Base-by-base conservation (phyloP, 1,140 invertebrate species). In the Drosophila leontia region DNA sequence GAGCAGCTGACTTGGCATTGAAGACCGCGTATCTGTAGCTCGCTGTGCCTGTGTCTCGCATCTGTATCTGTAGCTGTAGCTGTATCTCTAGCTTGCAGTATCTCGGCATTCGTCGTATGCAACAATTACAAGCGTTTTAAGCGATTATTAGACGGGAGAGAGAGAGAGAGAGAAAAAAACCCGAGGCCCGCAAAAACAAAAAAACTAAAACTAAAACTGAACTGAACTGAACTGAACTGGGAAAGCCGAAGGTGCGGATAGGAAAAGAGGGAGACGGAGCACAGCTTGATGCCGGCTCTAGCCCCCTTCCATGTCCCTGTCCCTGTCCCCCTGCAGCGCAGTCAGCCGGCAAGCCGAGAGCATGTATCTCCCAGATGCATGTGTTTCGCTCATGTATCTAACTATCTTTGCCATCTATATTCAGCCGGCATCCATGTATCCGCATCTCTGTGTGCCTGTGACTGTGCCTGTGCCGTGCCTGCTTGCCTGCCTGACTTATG, bases 1-100 rank as follows among this genome's bases (percentile, higher is more conserved):
- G 81, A 77, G 84, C 80, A 80, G 80, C 69, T 80, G 85, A 87
- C 80, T 87, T 87, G 85, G 81, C 84, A 87, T 87, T 87, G 84
- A 88, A 59, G 72, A 64, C 60, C 58, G 17, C 61, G 58, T 72
- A 75, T 63, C 64, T 78, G 48, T 53, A 58, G 58, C 53, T 75
- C 7, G 56, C n/a, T 13, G 23, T 59, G 41, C 34, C 23, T 62
- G n/a, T 42, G 23, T 12, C 41, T 42, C n/a, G 41, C 17, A 50
- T 23, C 39, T 63, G 68, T 68, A 71, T 56, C 55, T 64, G 39
- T 67, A 60, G 8, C 41, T 70, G 45, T 55, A 42, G 15, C 51
- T 64, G 62, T 70, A 59, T 45, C 56, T 71, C 57, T 71, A 59
- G 17, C 51, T 45, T 63, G 42, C 78, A 65, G 50, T 72, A 83